Evolutionary conservation across 2,113 vertebrate species (phyloP).

Genomic region (Callipepla californica): DNA sequence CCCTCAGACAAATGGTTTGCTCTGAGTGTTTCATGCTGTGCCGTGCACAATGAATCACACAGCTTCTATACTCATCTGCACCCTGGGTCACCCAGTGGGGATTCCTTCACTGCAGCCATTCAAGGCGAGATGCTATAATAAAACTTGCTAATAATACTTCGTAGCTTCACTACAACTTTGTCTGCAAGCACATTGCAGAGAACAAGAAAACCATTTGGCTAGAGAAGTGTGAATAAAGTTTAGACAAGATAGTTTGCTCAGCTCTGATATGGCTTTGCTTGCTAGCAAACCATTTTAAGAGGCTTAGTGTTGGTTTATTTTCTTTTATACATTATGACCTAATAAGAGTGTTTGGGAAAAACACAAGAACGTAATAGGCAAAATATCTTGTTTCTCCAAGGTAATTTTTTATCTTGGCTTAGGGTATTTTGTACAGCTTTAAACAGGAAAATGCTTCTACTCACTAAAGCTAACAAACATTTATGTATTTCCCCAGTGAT

Average conservation of each 20-base stretch:
- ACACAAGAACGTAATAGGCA: neutral
- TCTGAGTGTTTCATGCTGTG: neutral
- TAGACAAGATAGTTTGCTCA: conserved; percentile 3
- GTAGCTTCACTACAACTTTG: neutral
- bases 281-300: neutral
- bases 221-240: conserved; percentile 3
- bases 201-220: neutral
- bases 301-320: neutral
- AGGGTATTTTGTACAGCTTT: neutral
- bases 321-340: neutral
- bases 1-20: neutral
- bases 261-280: neutral
- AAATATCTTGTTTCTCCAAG: neutral
- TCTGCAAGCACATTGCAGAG: conserved; percentile 2
- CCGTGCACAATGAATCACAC: conserved; percentile 40
- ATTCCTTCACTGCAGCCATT: conserved; percentile 51
- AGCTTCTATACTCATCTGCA: conserved; percentile 9
- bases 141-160: conserved; percentile 65
- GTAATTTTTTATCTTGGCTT: neutral
- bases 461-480: neutral
- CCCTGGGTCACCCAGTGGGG: conserved; percentile 54
- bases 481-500: neutral
- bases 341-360: neutral
- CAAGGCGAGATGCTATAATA: conserved; percentile 49
- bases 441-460: neutral